phyloP scores from a whole-genome alignment of 2,113 vertebrate genomes.

The Embiotoca jacksoni region DNA sequence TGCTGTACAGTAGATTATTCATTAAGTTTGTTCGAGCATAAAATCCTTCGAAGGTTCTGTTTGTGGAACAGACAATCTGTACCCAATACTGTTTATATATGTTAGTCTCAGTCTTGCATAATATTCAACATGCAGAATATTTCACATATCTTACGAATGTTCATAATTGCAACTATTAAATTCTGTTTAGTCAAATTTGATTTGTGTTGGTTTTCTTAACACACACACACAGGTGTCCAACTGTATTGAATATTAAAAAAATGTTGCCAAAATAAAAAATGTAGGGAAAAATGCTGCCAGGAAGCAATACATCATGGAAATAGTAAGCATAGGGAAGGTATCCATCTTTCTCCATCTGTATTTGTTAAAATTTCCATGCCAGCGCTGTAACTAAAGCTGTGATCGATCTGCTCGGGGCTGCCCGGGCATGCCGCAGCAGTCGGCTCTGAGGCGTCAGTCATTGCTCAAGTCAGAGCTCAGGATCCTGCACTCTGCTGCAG shows the following conservation, averaged over 20 bases:
- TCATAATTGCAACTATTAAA: conserved; percentile 6
- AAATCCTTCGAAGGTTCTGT: conserved; percentile 24
- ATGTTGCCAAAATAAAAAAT: conserved; percentile 51
- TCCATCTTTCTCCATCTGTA: conserved; percentile 67
- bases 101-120: background rate
- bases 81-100: background rate
- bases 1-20: conserved; percentile 20
- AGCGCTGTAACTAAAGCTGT: conserved; percentile 55
- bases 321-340: conserved; percentile 58
- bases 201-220: conserved; percentile 3
- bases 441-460: conserved; percentile 68
- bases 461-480: conserved; percentile 63
- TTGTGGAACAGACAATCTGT: background rate
- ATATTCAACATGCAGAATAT: background rate
- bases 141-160: conserved; percentile 5
- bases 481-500: conserved; percentile 54
- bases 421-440: conserved; percentile 46
- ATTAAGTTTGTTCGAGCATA: conserved; percentile 14
- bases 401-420: conserved; percentile 74
- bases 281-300: conserved; percentile 51
- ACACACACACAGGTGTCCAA: conserved; percentile 5
- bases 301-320: conserved; percentile 71
- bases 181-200: background rate
- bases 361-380: conserved; percentile 75
- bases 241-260: conserved; percentile 38